Evolutionary conservation across 2,888 invertebrate species (phyloP), one percentile per base, ranked within the genome.

Genomic region (Hypsopygia costalis): DNA sequence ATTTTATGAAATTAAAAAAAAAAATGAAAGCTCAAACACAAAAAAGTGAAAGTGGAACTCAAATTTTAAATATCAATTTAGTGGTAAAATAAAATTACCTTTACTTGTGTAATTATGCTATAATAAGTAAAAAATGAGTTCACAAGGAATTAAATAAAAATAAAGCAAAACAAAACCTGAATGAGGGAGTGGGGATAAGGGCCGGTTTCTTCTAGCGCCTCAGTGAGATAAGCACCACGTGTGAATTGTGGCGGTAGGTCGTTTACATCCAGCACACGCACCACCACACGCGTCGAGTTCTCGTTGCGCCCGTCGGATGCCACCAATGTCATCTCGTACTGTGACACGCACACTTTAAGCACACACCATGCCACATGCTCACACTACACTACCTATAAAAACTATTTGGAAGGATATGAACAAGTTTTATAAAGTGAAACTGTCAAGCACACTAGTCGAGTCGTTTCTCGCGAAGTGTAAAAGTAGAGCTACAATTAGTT

Each of bases 221-320:
- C 91, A 36, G 93, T 92, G 69, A 92, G 81, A 89, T 95, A 96
- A 42, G 91, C 79, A 54, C 92, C 91, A 70, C 92, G 90, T 51
- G 93, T 91, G 83, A 95, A 95, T 58, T 91, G 91, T 21, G 97
- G 97, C 39, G 97, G 95, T 66, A 97, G 91, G 86, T 97, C 97
- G 89, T 97, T 97, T 70, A 95, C 94, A 83, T 97, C 96, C 61
- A 94, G 92, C 58, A 96, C 92, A 72, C 93, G 92, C 63, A 97
- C 93, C 64, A 95, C 91, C 57, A 97, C 94, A 46, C 91, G 92
- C 58, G 96, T 96, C 62, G 92, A 92, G 90, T 95, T 95, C 88
- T 97, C 97, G 91, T 95, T 95, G 81, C 95, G 92, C 75, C 96
- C 95, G 89, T 96, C 95, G 52, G 97, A 96, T 47, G 95, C 95